Percentiles rank a stretch among this genome's conserved stretches.
These are phyloP conservation scores for Hedychridium roseum DNA, from an alignment of 2,888 invertebrate genomes.

Conservation along the genomic window DNA sequence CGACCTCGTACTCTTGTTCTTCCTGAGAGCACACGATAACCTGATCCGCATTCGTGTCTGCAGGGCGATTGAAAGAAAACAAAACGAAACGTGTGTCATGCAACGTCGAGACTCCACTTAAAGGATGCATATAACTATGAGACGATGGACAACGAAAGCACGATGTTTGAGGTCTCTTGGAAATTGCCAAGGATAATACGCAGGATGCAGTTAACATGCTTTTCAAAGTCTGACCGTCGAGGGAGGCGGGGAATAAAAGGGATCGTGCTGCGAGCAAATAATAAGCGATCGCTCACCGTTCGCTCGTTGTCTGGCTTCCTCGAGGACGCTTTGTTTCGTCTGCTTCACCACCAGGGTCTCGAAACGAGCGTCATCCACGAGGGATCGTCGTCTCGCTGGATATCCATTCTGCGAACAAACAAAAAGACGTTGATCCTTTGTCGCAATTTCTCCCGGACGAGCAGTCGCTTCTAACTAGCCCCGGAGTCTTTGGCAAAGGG, in stretches of 20 bases:
- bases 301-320: slow-evolving; percentile 87
- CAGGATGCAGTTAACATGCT: too few relatives aligned
- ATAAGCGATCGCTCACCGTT: slow-evolving; percentile 73
- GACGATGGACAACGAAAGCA: too few relatives aligned
- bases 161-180: too few relatives aligned
- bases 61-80: slow-evolving; percentile 30
- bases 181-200: too few relatives aligned
- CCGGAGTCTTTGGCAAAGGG: too few relatives aligned
- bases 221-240: too few relatives aligned
- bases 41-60: slow-evolving; percentile 73
- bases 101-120: slow-evolving; percentile 15
- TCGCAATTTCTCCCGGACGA: too few relatives aligned
- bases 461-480: too few relatives aligned
- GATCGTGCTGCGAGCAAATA: too few relatives aligned
- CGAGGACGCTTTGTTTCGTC: slow-evolving; percentile 90
- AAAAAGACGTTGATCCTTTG: too few relatives aligned
- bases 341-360: slow-evolving; percentile 96
- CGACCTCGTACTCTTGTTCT: slow-evolving; percentile 50
- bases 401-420: slow-evolving; percentile 88
- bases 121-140: too few relatives aligned
- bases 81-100: slow-evolving; percentile 53
- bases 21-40: slow-evolving; percentile 69
- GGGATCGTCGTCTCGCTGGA: slow-evolving; percentile 91
- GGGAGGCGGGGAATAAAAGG: too few relatives aligned
- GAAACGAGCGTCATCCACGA: slow-evolving; percentile 97